phyloP scores from a whole-genome alignment of 2,888 invertebrate species.

The Cremastinae sp. region DNA sequence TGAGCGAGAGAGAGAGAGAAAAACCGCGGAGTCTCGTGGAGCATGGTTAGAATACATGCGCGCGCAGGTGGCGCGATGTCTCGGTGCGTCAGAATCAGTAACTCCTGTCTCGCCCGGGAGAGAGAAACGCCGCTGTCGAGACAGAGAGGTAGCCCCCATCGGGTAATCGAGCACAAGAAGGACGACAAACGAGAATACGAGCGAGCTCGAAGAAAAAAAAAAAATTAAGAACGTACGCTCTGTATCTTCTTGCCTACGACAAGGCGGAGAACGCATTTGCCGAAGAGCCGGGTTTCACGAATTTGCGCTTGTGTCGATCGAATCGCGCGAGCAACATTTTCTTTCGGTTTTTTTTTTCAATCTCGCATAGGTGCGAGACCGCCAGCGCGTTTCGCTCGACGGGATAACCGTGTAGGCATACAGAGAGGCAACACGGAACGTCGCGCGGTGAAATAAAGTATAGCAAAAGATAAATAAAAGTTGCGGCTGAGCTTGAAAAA shows the following conservation, averaged over 20 bases:
- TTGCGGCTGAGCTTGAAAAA: no score
- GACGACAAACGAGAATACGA: constrained; percentile 31
- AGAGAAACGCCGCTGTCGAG: constrained; percentile 64
- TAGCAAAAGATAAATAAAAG: no score
- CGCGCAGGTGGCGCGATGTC: constrained; percentile 79
- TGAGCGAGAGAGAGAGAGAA: constrained; percentile 36
- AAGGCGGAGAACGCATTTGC: constrained; percentile 20
- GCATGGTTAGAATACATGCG: constrained; percentile 68
- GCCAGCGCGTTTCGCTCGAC: no score
- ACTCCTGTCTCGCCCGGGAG: constrained; percentile 70
- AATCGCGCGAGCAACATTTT: no score
- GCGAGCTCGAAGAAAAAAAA: constrained; percentile 19
- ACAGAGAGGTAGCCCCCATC: constrained; percentile 43
- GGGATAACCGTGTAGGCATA: no score
- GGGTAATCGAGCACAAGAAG: constrained; percentile 35
- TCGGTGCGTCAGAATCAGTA: constrained; percentile 77
- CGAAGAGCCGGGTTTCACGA: constrained; percentile 1
- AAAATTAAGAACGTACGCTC: constrained; percentile 5
- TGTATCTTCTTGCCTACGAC: not conserved
- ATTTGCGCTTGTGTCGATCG: not conserved
- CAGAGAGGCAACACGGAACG: no score
- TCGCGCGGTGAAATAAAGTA: no score
- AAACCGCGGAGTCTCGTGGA: constrained; percentile 43
- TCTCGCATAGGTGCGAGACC: no score
- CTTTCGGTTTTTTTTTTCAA: not conserved